Evolutionary conservation across 2,888 invertebrate species (phyloP).

Genomic region (Erpobdella octoculata): DNA sequence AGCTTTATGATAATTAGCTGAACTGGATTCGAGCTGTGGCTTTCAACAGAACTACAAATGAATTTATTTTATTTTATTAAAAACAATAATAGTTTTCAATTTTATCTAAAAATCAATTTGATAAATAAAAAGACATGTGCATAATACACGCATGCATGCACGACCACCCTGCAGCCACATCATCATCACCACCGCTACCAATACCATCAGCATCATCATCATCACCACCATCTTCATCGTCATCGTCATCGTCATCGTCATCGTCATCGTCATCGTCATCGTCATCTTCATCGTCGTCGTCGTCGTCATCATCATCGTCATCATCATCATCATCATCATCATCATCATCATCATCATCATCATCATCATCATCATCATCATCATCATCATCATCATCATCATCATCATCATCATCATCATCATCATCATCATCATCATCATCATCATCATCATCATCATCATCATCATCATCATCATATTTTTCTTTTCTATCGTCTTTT

Average conservation of each 20-base stretch:
- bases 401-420: slow-evolving; percentile 22
- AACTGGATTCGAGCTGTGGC: too few species aligned
- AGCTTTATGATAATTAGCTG: too few species aligned
- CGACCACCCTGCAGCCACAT: too few species aligned
- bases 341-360: slow-evolving; percentile 24
- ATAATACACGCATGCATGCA: too few species aligned
- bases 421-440: slow-evolving; percentile 14
- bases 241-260: slow-evolving; percentile 5
- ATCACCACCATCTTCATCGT: background rate
- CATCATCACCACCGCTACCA: background rate
- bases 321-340: slow-evolving; percentile 26
- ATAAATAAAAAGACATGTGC: too few species aligned
- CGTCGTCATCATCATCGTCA: slow-evolving; percentile 27
- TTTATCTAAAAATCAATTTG: too few species aligned
- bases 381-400: slow-evolving; percentile 27
- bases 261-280: slow-evolving; percentile 19
- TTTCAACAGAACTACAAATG: too few species aligned
- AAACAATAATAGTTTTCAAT: too few species aligned
- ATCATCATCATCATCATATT: slow-evolving; percentile 18
- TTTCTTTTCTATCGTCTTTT: too few species aligned
- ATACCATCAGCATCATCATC: background rate
- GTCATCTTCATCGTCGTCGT: slow-evolving; percentile 23
- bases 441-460: slow-evolving; percentile 18
- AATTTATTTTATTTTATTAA: too few species aligned
- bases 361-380: slow-evolving; percentile 23